Base-by-base conservation (phyloP, 2,113 vertebrate species). In the Mus spicilegus region DNA sequence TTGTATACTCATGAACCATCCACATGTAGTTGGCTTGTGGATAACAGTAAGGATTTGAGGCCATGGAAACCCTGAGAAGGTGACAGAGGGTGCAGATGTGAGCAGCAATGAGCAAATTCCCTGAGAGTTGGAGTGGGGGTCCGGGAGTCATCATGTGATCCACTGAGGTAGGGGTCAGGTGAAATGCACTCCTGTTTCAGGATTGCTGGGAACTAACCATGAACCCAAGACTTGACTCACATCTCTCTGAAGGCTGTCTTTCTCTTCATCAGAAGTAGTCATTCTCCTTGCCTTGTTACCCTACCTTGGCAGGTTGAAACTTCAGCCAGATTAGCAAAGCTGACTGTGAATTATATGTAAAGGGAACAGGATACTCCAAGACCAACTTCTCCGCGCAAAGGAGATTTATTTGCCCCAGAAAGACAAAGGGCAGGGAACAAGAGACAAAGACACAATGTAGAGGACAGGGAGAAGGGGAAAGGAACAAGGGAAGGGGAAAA, bases 211-310 rank as follows among this genome's bases (percentile, higher is more conserved):
- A 85, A 72, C 24, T 36, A 90, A 42, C 80, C 93, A 8, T 26
- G 24, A 36, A n/a, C 36, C 56, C 16, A 30, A 20, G 69, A 49
- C 56, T 72, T 80, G 22, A 67, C 33, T 13, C 19, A 30, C 8
- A 51, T 24, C 36, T 36, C 63, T 42, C 89, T 65, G 28, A 87
- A 39, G 17, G 22, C 88, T 30, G 24, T 24, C 12, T 87, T 90
- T 76, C 63, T 93, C 80, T 89, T 54, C 33, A 49, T 84, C 90
- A 80, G n/a, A 69, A 89, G 87, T 14, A 17, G 69, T 49, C 73
- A 58, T 42, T 61, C 56, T 30, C 14, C 54, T n/a, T 28, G 19
- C 11, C 75, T 54, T n/a, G 22, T 58, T 7, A 49, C 13, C 42
- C n/a, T 16, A 56, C 51, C 36, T 72, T 72, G 28, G 28, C 77